A percentile compares a stretch with the other conserved stretches of the same genome.
phyloP scores from a whole-genome alignment of 1,140 invertebrate genomes.

The Octopus bimaculoides region DNA sequence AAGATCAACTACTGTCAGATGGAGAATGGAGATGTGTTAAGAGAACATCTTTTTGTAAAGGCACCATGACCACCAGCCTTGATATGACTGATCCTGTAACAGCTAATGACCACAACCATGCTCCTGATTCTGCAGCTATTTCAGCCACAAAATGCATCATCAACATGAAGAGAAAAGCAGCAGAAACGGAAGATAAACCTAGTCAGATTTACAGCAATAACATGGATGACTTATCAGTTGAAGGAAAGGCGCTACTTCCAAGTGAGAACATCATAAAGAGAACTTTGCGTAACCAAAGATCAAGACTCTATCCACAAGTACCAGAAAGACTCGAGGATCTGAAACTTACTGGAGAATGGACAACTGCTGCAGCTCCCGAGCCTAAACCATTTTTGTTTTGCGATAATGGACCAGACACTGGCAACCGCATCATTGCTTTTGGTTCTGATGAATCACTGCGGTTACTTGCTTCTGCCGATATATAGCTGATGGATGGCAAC shows the following conservation, averaged over 20 bases:
- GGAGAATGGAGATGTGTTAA: neutral
- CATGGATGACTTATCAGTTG: neutral
- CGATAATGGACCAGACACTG: conserved; percentile 14
- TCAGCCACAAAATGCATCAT: neutral
- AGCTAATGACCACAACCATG: no score
- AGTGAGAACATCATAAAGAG: neutral
- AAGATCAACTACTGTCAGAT: neutral
- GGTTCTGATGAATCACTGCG: conserved; percentile 8
- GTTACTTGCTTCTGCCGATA: neutral
- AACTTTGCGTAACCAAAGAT: neutral
- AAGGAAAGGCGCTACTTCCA: neutral
- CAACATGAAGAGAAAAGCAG: conserved; percentile 1
- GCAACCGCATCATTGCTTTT: conserved; percentile 1
- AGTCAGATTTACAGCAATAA: neutral
- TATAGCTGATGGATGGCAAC: neutral
- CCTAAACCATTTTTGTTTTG: conserved; percentile 9
- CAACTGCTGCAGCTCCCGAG: conserved; percentile 15
- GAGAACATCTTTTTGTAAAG: neutral
- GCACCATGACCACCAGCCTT: conserved; percentile 2
- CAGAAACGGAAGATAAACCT: neutral
- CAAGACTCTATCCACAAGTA: conserved; percentile 9
- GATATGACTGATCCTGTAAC: neutral
- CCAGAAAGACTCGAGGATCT: conserved; percentile 13
- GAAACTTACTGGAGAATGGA: neutral
- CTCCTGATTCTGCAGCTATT: no score